Percentiles rank a stretch among this genome's conserved stretches.
Conservation (phyloP, 2,888 invertebrate genomes). For the Limnephilus lunatus region DNA sequence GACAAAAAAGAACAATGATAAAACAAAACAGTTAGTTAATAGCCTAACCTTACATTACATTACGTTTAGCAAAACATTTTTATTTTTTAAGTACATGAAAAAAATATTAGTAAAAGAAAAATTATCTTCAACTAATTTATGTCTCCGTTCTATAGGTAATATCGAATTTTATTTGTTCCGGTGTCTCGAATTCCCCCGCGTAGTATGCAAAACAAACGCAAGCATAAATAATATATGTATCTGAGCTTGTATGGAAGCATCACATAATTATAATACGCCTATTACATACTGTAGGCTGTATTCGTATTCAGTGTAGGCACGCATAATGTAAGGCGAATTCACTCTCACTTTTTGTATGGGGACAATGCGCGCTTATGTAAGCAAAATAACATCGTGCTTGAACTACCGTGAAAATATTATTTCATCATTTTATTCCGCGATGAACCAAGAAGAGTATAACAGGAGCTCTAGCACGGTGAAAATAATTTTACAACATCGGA, state of each 20-base stretch:
- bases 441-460: not conserved
- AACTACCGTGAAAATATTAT: not conserved
- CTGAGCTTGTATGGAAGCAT: not conserved
- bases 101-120: too few species aligned
- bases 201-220: not conserved
- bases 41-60: too few species aligned
- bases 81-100: too few species aligned
- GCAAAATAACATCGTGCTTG: not conserved
- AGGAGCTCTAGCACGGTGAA: not conserved
- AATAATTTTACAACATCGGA: too few species aligned
- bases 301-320: too few species aligned
- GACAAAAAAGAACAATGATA: too few species aligned
- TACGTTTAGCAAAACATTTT: too few species aligned
- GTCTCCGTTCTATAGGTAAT: too few species aligned
- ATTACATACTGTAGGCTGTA: not conserved
- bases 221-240: not conserved
- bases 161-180: too few species aligned
- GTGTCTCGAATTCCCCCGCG: too few species aligned
- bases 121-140: too few species aligned
- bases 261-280: not conserved
- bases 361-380: slow-evolving; percentile 2
- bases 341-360: slow-evolving; percentile 11
- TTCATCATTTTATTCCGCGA: not conserved
- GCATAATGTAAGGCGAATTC: not conserved
- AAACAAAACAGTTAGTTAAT: too few species aligned